phyloP scores from a whole-genome alignment of 2,888 invertebrate species.

The Xestia ashworthii region DNA sequence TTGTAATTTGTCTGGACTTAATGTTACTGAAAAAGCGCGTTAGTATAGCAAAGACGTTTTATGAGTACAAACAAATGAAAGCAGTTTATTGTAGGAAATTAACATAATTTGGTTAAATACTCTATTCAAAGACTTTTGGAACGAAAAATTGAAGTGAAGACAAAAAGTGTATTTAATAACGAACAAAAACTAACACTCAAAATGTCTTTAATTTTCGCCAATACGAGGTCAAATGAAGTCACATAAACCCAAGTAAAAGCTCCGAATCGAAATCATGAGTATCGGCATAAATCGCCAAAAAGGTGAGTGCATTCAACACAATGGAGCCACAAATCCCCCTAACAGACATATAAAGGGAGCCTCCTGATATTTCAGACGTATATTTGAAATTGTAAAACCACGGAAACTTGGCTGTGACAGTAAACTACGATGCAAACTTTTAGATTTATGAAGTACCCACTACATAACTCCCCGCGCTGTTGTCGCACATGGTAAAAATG shows the following conservation, averaged over 20 bases:
- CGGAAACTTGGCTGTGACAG: slow-evolving; percentile 77
- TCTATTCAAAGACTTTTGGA: neutral
- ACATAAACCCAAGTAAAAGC: slow-evolving; percentile 14
- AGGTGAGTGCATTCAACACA: slow-evolving; percentile 69
- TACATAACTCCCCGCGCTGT: slow-evolving; percentile 68
- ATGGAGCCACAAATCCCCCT: slow-evolving; percentile 68
- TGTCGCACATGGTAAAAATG: slow-evolving; percentile 76
- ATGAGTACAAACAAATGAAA: neutral
- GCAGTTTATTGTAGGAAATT: neutral
- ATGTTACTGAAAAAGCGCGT: slow-evolving; percentile 26
- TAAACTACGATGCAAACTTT: slow-evolving; percentile 81
- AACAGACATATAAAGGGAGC: slow-evolving; percentile 65
- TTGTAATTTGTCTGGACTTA: slow-evolving; percentile 18
- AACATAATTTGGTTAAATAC: neutral
- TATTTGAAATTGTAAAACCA: slow-evolving; percentile 78
- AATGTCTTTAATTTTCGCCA: neutral
- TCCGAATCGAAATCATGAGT: slow-evolving; percentile 36
- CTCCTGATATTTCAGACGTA: slow-evolving; percentile 71
- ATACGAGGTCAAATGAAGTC: neutral
- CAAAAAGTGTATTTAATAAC: neutral
- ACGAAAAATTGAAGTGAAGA: neutral
- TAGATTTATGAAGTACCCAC: slow-evolving; percentile 81
- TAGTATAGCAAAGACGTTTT: slow-evolving; percentile 9
- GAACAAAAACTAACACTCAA: neutral
- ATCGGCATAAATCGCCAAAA: slow-evolving; percentile 60